phyloP scores from a whole-genome alignment of 2,797 vertebrate species.

The Hemibagrus guttatus region DNA sequence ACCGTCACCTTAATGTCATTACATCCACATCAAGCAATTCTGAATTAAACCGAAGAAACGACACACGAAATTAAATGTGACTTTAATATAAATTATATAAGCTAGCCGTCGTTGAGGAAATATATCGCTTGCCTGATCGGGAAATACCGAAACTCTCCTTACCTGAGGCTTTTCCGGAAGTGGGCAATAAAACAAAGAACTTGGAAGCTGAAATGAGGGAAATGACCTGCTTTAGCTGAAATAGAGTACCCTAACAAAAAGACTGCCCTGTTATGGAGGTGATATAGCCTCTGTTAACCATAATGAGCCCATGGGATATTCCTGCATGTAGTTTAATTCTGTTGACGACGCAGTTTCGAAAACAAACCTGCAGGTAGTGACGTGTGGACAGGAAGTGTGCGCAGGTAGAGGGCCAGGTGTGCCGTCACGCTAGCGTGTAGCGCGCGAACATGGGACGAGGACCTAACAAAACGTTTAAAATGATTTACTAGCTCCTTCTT shows the following conservation, averaged over 20 bases:
- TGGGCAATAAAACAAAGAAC: slow-evolving; percentile 66
- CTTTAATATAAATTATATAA: not conserved
- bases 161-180: slow-evolving; percentile 80
- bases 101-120: not conserved
- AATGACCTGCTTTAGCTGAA: not conserved
- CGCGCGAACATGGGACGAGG: not conserved
- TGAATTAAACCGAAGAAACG: not conserved
- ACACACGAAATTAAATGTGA: not conserved
- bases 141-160: slow-evolving; percentile 73
- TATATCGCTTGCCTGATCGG: not conserved
- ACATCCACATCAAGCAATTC: not conserved
- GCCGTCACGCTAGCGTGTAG: not conserved
- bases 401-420: slow-evolving; percentile 52
- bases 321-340: slow-evolving; percentile 61
- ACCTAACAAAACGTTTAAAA: not conserved
- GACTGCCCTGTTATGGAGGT: not conserved
- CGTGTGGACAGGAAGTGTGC: slow-evolving; percentile 60
- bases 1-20: not conserved
- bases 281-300: not conserved
- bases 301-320: not conserved
- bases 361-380: slow-evolving; percentile 59
- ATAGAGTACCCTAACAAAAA: not conserved
- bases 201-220: not conserved
- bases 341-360: slow-evolving; percentile 66
- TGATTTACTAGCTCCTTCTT: not conserved